These are phyloP conservation scores for Aricia agestis DNA, from an alignment of 1,140 invertebrate species.

Conservation along the genomic window DNA sequence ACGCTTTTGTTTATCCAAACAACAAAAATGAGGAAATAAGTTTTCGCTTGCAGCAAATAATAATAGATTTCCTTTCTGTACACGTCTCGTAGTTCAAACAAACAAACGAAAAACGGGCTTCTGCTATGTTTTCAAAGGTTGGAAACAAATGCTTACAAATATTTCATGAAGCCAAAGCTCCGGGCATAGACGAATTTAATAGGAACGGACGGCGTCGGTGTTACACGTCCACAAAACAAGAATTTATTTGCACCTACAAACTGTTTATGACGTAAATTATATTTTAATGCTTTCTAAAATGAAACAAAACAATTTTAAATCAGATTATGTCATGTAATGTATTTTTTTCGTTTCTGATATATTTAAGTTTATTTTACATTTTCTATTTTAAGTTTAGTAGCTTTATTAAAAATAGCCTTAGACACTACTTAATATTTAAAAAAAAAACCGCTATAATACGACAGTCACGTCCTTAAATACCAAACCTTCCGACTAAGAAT, in stretches of 20 bases:
- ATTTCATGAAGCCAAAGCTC: background rate
- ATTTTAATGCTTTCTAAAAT: background rate
- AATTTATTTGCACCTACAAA: background rate
- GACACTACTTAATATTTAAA: no score
- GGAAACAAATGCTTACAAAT: constrained; percentile 1
- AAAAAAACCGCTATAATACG: no score
- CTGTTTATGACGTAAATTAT: background rate
- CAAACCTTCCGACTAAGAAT: no score
- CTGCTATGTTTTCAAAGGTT: background rate
- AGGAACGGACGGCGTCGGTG: background rate
- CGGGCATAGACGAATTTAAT: background rate
- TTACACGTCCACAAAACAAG: background rate
- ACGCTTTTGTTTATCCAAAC: background rate
- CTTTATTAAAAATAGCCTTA: no score
- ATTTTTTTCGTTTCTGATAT: no score
- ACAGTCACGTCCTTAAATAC: no score
- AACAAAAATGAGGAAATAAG: constrained; percentile 1
- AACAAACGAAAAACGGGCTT: background rate
- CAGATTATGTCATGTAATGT: no score
- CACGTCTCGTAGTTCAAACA: background rate
- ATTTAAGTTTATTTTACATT: no score
- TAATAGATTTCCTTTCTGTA: background rate
- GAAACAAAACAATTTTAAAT: no score
- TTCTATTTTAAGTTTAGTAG: no score
- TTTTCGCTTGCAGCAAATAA: background rate